Conservation (phyloP, 1,140 invertebrate species). For the Laodelphax striatellus region DNA sequence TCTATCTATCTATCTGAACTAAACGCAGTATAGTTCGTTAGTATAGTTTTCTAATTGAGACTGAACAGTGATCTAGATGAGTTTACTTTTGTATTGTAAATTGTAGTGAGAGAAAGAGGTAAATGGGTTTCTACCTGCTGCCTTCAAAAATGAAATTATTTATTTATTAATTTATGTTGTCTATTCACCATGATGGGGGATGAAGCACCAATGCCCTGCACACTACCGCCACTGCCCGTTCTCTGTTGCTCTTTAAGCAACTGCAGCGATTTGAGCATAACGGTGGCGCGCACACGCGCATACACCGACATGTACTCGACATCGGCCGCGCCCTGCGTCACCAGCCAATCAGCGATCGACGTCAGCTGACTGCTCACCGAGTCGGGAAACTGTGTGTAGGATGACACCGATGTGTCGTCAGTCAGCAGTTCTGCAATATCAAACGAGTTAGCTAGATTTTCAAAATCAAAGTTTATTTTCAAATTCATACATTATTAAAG, state of each 20-base stretch:
- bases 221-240: slow-evolving; percentile 55
- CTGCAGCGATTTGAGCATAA: slow-evolving; percentile 63
- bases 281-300: slow-evolving; percentile 58
- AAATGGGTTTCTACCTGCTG: too few relatives aligned
- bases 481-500: not conserved
- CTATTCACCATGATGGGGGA: slow-evolving; percentile 26
- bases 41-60: too few relatives aligned
- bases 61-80: too few relatives aligned
- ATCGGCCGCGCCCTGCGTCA: slow-evolving; percentile 56
- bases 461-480: not conserved
- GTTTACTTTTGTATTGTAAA: too few relatives aligned
- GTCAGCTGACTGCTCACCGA: slow-evolving; percentile 56
- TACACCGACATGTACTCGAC: slow-evolving; percentile 69
- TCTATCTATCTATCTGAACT: too few relatives aligned
- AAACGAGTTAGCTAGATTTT: too few relatives aligned
- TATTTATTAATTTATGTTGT: too few relatives aligned
- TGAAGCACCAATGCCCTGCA: slow-evolving; percentile 25
- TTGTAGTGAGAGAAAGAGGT: too few relatives aligned
- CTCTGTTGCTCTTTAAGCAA: slow-evolving; percentile 71
- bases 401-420: slow-evolving; percentile 37
- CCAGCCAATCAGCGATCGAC: slow-evolving; percentile 71
- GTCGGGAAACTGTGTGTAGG: slow-evolving; percentile 46
- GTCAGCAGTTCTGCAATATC: slow-evolving; percentile 26
- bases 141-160: too few relatives aligned
- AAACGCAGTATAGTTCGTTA: too few relatives aligned